Evolutionary conservation across 2,888 invertebrate species (phyloP), one percentile per base, ranked within the genome.

Genomic region (Sarcophaga rosellei): DNA sequence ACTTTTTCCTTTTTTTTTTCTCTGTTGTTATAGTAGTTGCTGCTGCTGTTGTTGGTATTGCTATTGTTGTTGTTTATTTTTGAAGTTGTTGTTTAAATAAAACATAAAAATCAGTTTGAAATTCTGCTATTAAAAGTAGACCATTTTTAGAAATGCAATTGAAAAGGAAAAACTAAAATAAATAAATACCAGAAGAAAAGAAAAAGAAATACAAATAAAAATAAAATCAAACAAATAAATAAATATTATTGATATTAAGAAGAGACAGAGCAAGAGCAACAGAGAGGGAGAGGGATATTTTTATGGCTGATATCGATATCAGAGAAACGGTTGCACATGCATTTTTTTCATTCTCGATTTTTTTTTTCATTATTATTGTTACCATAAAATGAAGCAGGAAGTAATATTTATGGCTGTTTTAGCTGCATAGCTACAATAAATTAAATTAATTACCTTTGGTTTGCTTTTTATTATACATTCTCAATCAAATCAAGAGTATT

Each of bases 61-160:
- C 17, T 53, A 0, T 53, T 63, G 12, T 75, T 75, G 11, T 57
- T 47, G 20, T 53, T 62, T 62, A 17, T 61, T 62, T 57, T 72
- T 53, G 17, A 53, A 53, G 53, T 53, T 53, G 53, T 59, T 83
- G 53, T 81, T 68, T 66, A 86, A 84, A 77, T 74, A 76, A 79
- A 68, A 70, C 65, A 70, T 76, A 76, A 63, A 57, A 76, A 63
- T 47, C 61, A 70, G 35, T 59, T 80, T 53, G 53, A 80, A 80
- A 74, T 78, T 81, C 65, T 77, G n/a, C 53, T 74, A 78, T 74
- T 69, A 78, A 83, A 83, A 74, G 74, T 57, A 78, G 77, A 66
- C 35, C 73, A 78, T 69, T 62, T 68, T 23, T 61, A 65, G 25
- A 35, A 62, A 53, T 53, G 17, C 12, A 53, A 53, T 53, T 53